A percentile compares a stretch with the other conserved stretches of the same genome.
phyloP scores from a whole-genome alignment of 2,797 vertebrate genomes.

The Onychomys arenicola region DNA sequence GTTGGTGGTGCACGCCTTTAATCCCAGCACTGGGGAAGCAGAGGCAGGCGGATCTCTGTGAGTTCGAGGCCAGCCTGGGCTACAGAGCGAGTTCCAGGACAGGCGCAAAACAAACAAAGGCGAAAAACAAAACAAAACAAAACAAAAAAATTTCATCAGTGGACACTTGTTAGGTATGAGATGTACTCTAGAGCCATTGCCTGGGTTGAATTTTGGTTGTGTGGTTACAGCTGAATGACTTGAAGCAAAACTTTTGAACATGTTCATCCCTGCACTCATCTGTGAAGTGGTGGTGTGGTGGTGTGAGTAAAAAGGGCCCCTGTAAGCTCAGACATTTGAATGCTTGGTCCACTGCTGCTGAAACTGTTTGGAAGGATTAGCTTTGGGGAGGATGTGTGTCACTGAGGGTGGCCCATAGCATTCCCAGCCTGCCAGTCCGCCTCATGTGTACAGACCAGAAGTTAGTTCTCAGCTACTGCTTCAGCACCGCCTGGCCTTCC shows the following conservation, averaged over 20 bases:
- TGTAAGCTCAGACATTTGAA: neutral
- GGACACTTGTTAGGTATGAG: neutral
- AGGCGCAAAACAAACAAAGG: too few species aligned
- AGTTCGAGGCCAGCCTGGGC: too few species aligned
- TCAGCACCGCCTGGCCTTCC: neutral
- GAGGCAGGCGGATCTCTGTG: too few species aligned
- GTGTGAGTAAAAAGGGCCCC: neutral
- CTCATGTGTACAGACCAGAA: neutral
- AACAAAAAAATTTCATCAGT: neutral
- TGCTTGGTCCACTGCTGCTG: neutral
- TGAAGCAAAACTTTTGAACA: slow-evolving; percentile 3
- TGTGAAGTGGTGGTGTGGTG: neutral
- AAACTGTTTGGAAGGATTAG: neutral
- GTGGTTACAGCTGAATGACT: neutral
- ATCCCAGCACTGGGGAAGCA: too few species aligned
- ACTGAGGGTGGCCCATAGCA: neutral
- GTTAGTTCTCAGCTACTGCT: neutral
- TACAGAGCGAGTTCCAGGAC: too few species aligned
- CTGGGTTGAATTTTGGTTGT: neutral
- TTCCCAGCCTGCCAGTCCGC: neutral
- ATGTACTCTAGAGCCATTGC: neutral
- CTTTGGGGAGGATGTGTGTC: neutral
- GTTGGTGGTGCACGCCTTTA: too few species aligned
- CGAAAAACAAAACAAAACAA: too few species aligned
- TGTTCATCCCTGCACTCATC: neutral